A percentile compares a stretch with the other conserved stretches of the same genome.
These are phyloP conservation scores for Macrophya annulata DNA, from an alignment of 2,888 invertebrate species.

Conservation along the genomic window DNA sequence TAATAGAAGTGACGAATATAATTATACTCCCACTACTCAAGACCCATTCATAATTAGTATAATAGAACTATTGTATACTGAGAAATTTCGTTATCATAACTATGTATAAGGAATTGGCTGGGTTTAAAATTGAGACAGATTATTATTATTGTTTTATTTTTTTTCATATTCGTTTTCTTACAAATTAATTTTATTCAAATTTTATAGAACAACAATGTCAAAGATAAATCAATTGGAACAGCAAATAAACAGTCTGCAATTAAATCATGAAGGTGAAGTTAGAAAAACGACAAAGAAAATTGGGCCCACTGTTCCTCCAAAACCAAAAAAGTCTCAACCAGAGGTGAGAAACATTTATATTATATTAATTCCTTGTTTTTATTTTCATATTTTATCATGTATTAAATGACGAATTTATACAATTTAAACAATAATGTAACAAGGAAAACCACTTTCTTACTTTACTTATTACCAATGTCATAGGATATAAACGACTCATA, in stretches of 20 bases:
- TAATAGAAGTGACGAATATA: conserved; percentile 31
- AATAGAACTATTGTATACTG: not conserved
- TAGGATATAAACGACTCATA: not conserved
- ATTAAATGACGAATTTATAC: not conserved
- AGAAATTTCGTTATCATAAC: not conserved
- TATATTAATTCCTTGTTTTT: not conserved
- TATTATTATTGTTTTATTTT: not conserved
- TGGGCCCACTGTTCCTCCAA: conserved; percentile 91
- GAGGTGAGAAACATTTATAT: conserved; percentile 78
- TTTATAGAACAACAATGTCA: conserved; percentile 67
- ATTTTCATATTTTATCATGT: not conserved
- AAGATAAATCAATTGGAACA: conserved; percentile 86
- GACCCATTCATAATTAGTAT: conserved; percentile 15
- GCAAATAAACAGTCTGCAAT: conserved; percentile 86
- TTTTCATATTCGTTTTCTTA: not conserved
- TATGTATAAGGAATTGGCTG: not conserved
- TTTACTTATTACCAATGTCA: not conserved
- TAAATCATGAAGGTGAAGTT: conserved; percentile 81
- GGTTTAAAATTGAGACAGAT: not conserved
- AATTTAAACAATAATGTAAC: not conserved
- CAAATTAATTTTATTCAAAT: not conserved
- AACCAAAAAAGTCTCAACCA: conserved; percentile 85
- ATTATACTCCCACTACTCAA: conserved; percentile 17
- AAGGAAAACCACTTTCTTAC: conserved; percentile 7
- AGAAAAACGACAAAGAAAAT: conserved; percentile 82